These are phyloP conservation scores for Brachypalpus laphriformis DNA, from an alignment of 2,888 invertebrate species.

Conservation along the genomic window DNA sequence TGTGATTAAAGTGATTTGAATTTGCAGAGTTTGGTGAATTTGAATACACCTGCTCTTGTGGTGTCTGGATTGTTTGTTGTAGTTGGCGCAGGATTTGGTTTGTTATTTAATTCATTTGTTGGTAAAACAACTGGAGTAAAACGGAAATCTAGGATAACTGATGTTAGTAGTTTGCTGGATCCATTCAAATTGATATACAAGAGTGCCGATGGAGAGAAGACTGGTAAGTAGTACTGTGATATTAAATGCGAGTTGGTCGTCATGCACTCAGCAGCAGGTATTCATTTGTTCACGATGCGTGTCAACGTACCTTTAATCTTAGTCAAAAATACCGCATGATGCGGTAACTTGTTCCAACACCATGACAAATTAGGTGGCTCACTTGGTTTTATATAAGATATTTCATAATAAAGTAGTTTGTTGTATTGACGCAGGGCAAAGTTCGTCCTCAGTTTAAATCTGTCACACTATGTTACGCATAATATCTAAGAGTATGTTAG, in stretches of 20 bases:
- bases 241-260: neutral
- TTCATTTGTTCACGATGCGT: constrained; percentile 9
- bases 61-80: constrained; percentile 84
- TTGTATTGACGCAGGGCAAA: neutral
- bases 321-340: neutral
- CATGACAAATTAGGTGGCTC: constrained; percentile 4
- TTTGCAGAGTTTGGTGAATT: constrained; percentile 82
- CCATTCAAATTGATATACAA: constrained; percentile 69
- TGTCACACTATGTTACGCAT: neutral
- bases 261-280: neutral
- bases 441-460: neutral
- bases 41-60: constrained; percentile 85
- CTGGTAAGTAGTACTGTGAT: constrained; percentile 49
- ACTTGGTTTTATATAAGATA: neutral
- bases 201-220: constrained; percentile 54
- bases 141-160: constrained; percentile 52
- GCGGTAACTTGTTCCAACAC: neutral
- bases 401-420: neutral
- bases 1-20: neutral
- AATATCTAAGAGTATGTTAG: no score
- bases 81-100: constrained; percentile 80
- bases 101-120: constrained; percentile 59
- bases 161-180: constrained; percentile 56
- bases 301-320: neutral
- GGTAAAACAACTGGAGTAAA: constrained; percentile 47